A percentile compares a stretch with the other conserved stretches of the same genome.
Evolutionary conservation across 2,797 vertebrate species (phyloP).

Genomic region (Mastacembelus armatus): DNA sequence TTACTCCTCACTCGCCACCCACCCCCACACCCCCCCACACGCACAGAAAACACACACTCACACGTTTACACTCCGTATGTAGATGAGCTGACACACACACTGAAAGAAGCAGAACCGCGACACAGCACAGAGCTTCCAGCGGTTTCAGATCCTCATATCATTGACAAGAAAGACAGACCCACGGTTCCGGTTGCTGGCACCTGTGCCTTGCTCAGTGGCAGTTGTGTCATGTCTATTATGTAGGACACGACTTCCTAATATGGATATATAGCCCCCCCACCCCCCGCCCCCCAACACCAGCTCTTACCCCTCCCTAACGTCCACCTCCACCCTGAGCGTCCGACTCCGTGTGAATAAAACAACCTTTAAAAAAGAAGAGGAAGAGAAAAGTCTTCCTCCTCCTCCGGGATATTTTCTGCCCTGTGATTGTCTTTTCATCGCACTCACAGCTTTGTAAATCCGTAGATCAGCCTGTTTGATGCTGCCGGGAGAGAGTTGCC

Average conservation of each 20-base stretch:
- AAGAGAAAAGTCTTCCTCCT: background rate
- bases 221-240: conserved; percentile 69
- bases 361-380: conserved; percentile 13
- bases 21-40: conserved; percentile 31
- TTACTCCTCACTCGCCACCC: conserved; percentile 49
- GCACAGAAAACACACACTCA: conserved; percentile 4
- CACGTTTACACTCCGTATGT: conserved; percentile 45
- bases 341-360: conserved; percentile 60
- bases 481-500: conserved; percentile 16
- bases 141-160: conserved; percentile 64
- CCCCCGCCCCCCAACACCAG: background rate
- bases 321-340: conserved; percentile 58
- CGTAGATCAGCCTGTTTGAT: conserved; percentile 20
- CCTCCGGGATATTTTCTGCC: background rate
- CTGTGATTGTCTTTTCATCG: background rate
- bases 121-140: conserved; percentile 47
- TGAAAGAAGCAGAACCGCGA: conserved; percentile 49
- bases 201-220: conserved; percentile 77
- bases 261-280: conserved; percentile 51
- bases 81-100: conserved; percentile 62
- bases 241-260: conserved; percentile 85
- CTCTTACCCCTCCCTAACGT: conserved; percentile 27
- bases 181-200: conserved; percentile 40
- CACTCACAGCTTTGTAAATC: background rate
- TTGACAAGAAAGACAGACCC: conserved; percentile 1